Evolutionary conservation across 2,888 invertebrate genomes (phyloP), one percentile per base, ranked within the genome.

Genomic region (Tachina fera): DNA sequence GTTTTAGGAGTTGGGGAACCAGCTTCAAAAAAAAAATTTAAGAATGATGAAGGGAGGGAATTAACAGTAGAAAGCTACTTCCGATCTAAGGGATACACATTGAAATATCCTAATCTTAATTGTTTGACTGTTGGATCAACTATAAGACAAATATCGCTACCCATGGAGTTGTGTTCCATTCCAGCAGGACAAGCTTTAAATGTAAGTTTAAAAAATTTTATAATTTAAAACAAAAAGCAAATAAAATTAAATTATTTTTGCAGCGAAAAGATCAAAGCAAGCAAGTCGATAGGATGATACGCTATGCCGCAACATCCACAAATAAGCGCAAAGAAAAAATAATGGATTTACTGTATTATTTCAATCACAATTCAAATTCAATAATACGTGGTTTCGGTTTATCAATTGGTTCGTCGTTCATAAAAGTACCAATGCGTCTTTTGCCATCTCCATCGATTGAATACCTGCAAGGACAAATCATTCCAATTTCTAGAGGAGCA

Each of bases 251-350:
- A 16, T 41, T 14, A 13, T 56, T 13, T 67, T 74, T 68, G 22
- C 68, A 91, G 91, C 89, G 90, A 39, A 98, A 98, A 92, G 94
- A 99, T 90, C 96, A 95, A 9, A 96, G 97, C 45, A 93, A 91
- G 45, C 98, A 99, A 92, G 96, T 98, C 0, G 94, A 96, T 0
- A 95, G 94, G 0, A 98, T 99, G 97, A 98, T 99, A 74, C 95
- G 93, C 90, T 94, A 94, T 56, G 97, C 99, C 0, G 98, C 99
- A 0, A 96, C 97, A 0, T 94, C 95, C 0, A 97, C 99, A 0
- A 93, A 94, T 10, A 94, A 93, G 13, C 94, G 99, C 31, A 96
- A 97, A 90, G 87, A 92, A 0, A 98, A 97, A 92, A 99, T 99
- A 76, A 94, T 96, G 91, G 94, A 95, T 70, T 81, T 92, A 47